phyloP scores from a whole-genome alignment of 2,113 vertebrate genomes.

The Rhinolophus ferrumequinum region DNA sequence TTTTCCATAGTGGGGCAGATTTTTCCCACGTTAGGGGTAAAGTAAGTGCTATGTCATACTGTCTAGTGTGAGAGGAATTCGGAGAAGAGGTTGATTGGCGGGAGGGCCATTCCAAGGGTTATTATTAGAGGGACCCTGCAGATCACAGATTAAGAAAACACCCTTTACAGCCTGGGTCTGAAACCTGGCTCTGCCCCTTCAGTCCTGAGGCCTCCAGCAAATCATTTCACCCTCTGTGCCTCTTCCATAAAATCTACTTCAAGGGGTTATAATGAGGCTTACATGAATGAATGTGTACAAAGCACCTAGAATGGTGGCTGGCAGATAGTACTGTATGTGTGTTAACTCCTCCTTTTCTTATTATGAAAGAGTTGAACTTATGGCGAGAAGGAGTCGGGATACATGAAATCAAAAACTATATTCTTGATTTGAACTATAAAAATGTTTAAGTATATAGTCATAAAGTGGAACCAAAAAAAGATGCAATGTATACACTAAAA shows the following conservation, averaged over 20 bases:
- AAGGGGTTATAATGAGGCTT: background rate
- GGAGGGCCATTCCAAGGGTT: background rate
- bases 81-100: background rate
- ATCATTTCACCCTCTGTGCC: background rate
- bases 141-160: background rate
- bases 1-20: background rate
- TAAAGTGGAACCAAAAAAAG: background rate
- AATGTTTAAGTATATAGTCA: background rate
- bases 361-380: background rate
- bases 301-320: background rate
- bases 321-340: background rate
- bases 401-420: background rate
- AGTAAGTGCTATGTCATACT: too few relatives aligned
- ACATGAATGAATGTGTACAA: background rate
- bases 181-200: background rate
- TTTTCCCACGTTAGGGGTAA: background rate
- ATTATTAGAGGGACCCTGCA: background rate
- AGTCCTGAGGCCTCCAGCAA: background rate
- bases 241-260: background rate
- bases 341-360: background rate
- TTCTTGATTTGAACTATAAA: background rate
- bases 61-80: background rate
- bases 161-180: background rate
- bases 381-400: background rate
- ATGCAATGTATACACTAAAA: background rate